Conservation (phyloP, 2,888 invertebrate genomes). For the Latrodectus elegans region DNA sequence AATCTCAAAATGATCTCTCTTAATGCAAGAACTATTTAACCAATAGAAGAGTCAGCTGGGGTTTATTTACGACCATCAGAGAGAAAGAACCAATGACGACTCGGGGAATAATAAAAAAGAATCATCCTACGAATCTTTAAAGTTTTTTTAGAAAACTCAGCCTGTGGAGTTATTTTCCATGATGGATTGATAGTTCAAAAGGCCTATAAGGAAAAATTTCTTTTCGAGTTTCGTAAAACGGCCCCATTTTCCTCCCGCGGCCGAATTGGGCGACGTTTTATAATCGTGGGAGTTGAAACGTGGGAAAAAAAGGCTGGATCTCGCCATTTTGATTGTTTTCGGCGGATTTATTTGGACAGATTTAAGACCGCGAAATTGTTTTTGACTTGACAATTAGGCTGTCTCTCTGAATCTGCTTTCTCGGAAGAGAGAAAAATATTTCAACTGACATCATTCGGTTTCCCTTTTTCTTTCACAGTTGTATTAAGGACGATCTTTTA, state of each 20-base stretch:
- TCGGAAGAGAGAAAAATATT: no score
- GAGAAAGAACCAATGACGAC: not conserved
- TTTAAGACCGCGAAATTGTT: slow-evolving; percentile 35
- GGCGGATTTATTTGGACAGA: slow-evolving; percentile 11
- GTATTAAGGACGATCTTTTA: no score
- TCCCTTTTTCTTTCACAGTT: no score
- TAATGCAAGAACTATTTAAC: no score
- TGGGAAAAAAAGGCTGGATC: not conserved
- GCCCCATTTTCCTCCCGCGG: not conserved
- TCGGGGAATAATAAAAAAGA: not conserved
- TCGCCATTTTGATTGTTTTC: not conserved
- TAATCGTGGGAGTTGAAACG: not conserved
- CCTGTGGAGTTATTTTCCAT: not conserved
- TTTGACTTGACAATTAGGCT: slow-evolving; percentile 48
- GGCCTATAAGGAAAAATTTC: not conserved
- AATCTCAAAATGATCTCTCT: no score
- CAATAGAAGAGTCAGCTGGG: no score
- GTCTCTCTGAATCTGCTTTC: not conserved
- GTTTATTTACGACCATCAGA: no score
- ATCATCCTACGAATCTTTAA: not conserved
- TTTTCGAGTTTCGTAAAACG: not conserved
- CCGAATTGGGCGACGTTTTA: not conserved
- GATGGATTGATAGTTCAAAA: not conserved
- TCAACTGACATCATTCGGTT: no score
- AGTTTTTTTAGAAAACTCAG: not conserved